Evolutionary conservation across 2,888 invertebrate species (phyloP).

Genomic region (Euphydryas editha): DNA sequence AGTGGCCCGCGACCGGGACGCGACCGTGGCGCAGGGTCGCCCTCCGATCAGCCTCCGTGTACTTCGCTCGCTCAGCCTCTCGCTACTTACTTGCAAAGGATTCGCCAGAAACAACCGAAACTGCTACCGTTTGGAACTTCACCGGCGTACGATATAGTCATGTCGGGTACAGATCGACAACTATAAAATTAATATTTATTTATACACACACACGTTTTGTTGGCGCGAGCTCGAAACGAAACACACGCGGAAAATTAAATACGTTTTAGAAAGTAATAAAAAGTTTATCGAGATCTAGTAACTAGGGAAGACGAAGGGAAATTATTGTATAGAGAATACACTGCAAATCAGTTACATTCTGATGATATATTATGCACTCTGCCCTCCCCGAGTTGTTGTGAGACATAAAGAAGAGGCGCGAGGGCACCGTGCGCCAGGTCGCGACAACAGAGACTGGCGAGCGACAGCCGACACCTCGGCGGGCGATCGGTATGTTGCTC

Average conservation of each 20-base stretch:
- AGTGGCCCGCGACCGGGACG: slow-evolving; percentile 33
- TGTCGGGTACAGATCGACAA: slow-evolving; percentile 73
- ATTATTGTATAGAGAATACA: slow-evolving; percentile 63
- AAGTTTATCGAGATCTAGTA: slow-evolving; percentile 66
- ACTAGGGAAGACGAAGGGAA: slow-evolving; percentile 69
- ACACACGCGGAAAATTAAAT: slow-evolving; percentile 80
- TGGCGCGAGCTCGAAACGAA: slow-evolving; percentile 71
- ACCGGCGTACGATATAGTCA: slow-evolving; percentile 96
- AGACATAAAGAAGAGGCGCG: slow-evolving; percentile 59
- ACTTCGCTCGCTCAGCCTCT: slow-evolving; percentile 19
- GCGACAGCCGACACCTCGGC: slow-evolving; percentile 17
- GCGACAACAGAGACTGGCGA: slow-evolving; percentile 65
- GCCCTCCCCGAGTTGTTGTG: slow-evolving; percentile 62
- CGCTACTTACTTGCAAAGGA: slow-evolving; percentile 90
- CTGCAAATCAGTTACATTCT: slow-evolving; percentile 77
- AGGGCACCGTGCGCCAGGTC: slow-evolving; percentile 63
- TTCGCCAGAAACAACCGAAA: slow-evolving; percentile 96
- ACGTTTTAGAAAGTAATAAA: slow-evolving; percentile 80
- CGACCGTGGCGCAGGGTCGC: slow-evolving; percentile 47
- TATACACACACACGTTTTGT: slow-evolving; percentile 78
- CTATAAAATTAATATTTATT: slow-evolving; percentile 75
- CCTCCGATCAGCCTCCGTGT: slow-evolving; percentile 25
- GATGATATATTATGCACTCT: slow-evolving; percentile 68
- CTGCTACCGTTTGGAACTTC: slow-evolving; percentile 96
- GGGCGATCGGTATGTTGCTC: slow-evolving; percentile 58